Base-by-base conservation (phyloP, 2,113 vertebrate species). In the Rhinopithecus roxellana region DNA sequence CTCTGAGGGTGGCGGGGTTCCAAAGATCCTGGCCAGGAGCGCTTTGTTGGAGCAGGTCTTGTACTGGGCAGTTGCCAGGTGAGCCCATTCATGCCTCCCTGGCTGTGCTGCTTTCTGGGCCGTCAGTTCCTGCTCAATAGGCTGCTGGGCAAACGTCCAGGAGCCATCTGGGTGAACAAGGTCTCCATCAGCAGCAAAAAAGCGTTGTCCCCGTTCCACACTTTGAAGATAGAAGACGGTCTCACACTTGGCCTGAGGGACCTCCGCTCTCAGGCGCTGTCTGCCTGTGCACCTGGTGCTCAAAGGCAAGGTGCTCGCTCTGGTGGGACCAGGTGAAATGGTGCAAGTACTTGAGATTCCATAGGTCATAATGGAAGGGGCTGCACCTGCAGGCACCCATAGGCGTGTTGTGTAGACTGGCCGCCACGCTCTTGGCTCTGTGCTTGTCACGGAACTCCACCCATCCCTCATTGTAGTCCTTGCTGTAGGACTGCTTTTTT, bases 301-400 rank as follows among this genome's bases (percentile, higher is more conserved):
- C 99, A 27, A 99, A 99, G 3, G 99, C 99, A 89, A 99, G 98
- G 2, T 99, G 99, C 96, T 99, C 99, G 0, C 98, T 99, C 94
- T 99, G 99, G 93, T 99, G 99, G 69, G 99, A 99, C 99, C 99
- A 99, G 72, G 99, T 99, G 98, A 99, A 99, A 74, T 99, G 98
- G 98, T 99, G 99, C 94, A 99, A 97, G 95, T 99, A 99, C 99
- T 99, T 99, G 38, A 99, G 99, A 97, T 98, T 99, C 99, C 99
- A 99, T 0, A 99, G 97, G 97, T 99, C 99, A 0, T 99, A 99
- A 57, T 97, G 98, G 97, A 99, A 99, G 4, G 97, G 98, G 88
- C 99, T 99, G 50, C 98, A 98, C 91, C 98, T 99, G 52, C 97
- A 98, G 64, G 98, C 97, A 13, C 99, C 99, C 98, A 99, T 99